These are phyloP conservation scores for Percopsis transmontana DNA, from an alignment of 2,113 vertebrate species.

Conservation along the genomic window DNA sequence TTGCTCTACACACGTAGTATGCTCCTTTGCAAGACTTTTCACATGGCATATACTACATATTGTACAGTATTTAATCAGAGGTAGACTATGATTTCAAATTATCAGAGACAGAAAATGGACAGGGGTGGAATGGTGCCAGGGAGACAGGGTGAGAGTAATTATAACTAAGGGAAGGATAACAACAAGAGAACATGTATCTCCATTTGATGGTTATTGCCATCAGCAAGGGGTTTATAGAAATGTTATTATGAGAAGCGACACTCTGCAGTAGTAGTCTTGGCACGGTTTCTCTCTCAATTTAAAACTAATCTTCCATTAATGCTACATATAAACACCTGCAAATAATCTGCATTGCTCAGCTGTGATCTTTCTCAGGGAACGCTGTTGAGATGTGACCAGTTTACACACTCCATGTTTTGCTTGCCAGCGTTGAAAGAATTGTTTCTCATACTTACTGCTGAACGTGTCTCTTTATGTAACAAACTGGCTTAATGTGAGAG, in stretches of 20 bases:
- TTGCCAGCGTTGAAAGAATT: constrained; percentile 15
- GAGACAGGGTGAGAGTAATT: constrained; percentile 8
- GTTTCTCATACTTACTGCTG: constrained; percentile 40
- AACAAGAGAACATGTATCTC: constrained; percentile 53
- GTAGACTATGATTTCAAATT: constrained; percentile 24
- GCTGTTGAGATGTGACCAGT: not conserved
- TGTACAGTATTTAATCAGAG: too few species aligned
- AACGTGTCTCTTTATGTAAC: constrained; percentile 34
- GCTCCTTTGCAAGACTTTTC: too few species aligned
- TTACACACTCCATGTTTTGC: constrained; percentile 17
- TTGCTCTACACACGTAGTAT: too few species aligned
- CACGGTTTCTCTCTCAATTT: constrained; percentile 27
- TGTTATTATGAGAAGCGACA: constrained; percentile 43
- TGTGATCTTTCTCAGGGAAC: constrained; percentile 20
- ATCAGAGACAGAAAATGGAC: constrained; percentile 23
- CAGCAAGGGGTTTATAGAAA: constrained; percentile 46
- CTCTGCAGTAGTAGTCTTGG: constrained; percentile 5
- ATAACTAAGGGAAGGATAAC: constrained; percentile 23
- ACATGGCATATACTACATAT: too few species aligned
- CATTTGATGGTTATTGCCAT: constrained; percentile 62
- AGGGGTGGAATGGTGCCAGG: not conserved
- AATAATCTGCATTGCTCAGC: constrained; percentile 33
- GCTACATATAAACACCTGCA: constrained; percentile 24
- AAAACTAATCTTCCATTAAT: constrained; percentile 45
- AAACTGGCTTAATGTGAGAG: constrained; percentile 45